Conservation (phyloP, 2,797 vertebrate species). For the Masticophis lateralis region DNA sequence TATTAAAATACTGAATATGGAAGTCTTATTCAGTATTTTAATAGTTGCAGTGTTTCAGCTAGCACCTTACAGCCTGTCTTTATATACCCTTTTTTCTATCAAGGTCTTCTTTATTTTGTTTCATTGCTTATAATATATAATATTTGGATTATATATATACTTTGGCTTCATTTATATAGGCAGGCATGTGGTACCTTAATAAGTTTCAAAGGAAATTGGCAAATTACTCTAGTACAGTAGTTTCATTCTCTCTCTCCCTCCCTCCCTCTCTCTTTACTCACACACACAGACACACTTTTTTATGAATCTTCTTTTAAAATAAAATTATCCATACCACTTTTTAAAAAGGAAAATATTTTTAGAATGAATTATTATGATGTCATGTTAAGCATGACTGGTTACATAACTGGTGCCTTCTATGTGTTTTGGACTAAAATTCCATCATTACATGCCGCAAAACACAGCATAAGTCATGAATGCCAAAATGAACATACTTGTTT, state of each 20-base stretch:
- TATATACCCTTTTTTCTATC: neutral
- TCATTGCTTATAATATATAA: neutral
- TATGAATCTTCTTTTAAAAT: neutral
- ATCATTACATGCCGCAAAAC: neutral
- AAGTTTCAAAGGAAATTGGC: neutral
- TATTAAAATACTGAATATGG: constrained; percentile 42
- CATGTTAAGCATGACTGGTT: neutral
- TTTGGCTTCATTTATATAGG: neutral
- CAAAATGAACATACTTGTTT: neutral
- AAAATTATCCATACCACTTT: neutral
- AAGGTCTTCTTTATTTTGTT: neutral
- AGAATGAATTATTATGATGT: neutral
- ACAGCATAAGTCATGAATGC: neutral
- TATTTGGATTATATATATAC: neutral
- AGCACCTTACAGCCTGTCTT: constrained; percentile 35
- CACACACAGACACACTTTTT: neutral
- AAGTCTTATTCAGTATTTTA: constrained; percentile 22
- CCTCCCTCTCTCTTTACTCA: too few relatives aligned
- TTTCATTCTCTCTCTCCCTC: too few relatives aligned
- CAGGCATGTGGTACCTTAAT: neutral
- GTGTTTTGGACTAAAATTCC: neutral
- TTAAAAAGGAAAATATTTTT: neutral
- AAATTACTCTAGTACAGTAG: neutral
- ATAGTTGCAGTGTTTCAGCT: constrained; percentile 38
- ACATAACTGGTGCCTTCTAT: neutral